These are phyloP conservation scores for Nomada hirtipes DNA, from an alignment of 2,888 invertebrate species.

Conservation along the genomic window DNA sequence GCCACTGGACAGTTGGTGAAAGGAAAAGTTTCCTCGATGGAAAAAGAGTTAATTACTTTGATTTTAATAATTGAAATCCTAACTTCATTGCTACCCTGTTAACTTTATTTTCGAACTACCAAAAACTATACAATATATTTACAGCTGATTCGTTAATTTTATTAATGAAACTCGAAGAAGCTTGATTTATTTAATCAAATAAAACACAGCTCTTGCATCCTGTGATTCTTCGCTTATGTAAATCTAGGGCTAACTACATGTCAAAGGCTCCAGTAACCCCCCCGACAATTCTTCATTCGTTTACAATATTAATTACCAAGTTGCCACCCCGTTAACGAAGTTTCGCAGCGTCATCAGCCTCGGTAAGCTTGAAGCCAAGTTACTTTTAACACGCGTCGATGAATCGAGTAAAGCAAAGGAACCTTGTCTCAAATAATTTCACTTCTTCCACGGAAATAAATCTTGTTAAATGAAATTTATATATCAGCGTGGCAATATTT, in stretches of 20 bases:
- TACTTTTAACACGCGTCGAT: slow-evolving; percentile 15
- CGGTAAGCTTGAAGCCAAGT: not conserved
- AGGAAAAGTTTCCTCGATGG: slow-evolving; percentile 8
- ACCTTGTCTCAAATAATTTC: slow-evolving; percentile 7
- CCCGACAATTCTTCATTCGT: slow-evolving; percentile 30
- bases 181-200: not conserved
- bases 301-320: slow-evolving; percentile 52
- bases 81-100: no score
- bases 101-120: not conserved
- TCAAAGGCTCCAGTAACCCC: slow-evolving; percentile 10
- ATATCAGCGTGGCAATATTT: no score
- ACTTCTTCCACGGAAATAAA: not conserved
- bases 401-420: slow-evolving; percentile 4
- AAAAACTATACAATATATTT: not conserved
- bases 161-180: not conserved
- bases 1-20: not conserved
- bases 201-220: not conserved
- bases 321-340: slow-evolving; percentile 38
- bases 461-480: not conserved
- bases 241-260: not conserved
- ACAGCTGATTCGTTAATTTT: no score
- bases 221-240: slow-evolving; percentile 6
- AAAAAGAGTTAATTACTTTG: no score
- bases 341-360: slow-evolving; percentile 42
- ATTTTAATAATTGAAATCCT: no score